These are phyloP conservation scores for Rotaria sp. DNA, from an alignment of 2,888 invertebrate genomes.

Conservation along the genomic window DNA sequence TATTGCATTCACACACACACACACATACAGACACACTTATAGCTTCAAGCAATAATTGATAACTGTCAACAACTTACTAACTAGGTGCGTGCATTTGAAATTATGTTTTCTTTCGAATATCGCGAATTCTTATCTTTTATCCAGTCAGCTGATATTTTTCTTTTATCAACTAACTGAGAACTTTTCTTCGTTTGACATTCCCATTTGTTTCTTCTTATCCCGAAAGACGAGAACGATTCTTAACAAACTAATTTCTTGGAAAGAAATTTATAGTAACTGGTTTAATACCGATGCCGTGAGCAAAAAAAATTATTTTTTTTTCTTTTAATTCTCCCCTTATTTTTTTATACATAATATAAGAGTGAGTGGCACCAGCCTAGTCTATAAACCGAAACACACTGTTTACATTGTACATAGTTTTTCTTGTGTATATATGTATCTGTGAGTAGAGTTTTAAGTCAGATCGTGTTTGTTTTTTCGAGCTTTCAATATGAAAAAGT, in stretches of 20 bases:
- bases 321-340: not conserved
- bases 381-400: not conserved
- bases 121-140: not conserved
- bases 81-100: not conserved
- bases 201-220: not conserved
- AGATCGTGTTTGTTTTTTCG: not conserved
- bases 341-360: not conserved
- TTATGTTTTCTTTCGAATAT: not conserved
- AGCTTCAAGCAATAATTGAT: conserved; percentile 2
- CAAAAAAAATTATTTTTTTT: not conserved
- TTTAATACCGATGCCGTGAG: not conserved
- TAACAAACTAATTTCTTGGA: not conserved
- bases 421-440: not conserved
- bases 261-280: not conserved
- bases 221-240: not conserved
- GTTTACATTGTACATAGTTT: not conserved
- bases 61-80: not conserved
- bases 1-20: not conserved
- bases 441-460: not conserved
- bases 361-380: conserved; percentile 7
- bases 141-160: not conserved
- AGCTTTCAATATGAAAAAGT: not conserved
- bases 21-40: not conserved
- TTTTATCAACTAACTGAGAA: not conserved
- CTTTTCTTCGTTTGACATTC: not conserved